Percentiles rank a stretch among this genome's conserved stretches.
Evolutionary conservation across 2,797 vertebrate species (phyloP).

Genomic region (Sphenopsis melanotis): DNA sequence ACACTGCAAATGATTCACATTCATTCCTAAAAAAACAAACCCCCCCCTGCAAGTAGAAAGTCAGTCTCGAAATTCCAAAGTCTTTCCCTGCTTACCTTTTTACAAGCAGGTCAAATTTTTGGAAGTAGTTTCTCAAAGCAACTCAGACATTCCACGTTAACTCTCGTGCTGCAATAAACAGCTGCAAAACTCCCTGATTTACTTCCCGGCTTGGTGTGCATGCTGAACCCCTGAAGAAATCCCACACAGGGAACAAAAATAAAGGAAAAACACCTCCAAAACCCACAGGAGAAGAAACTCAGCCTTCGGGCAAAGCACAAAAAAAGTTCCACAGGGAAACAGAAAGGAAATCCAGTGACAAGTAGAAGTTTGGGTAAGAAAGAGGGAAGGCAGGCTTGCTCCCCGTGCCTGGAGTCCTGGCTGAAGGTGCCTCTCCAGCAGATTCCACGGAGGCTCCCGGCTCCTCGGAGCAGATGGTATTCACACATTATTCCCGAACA

Average conservation of each 20-base stretch:
- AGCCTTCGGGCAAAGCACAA: conserved; percentile 45
- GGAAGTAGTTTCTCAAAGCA: conserved; percentile 44
- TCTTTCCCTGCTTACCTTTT: conserved; percentile 73
- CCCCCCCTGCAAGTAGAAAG: background rate
- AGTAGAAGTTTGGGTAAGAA: background rate
- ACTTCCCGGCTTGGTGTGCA: conserved; percentile 40
- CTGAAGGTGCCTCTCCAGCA: conserved; percentile 72
- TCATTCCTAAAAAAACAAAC: background rate
- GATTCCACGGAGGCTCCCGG: conserved; percentile 60
- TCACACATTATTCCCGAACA: conserved; percentile 75
- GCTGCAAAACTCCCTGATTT: conserved; percentile 73
- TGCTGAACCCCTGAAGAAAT: conserved; percentile 62
- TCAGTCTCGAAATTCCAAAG: background rate
- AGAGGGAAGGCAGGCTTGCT: conserved; percentile 1
- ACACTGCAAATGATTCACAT: background rate
- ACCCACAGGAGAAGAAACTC: background rate
- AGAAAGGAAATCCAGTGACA: conserved; percentile 6
- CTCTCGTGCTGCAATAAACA: conserved; percentile 71
- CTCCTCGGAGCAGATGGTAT: conserved; percentile 71
- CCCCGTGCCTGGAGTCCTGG: background rate
- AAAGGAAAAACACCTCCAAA: background rate
- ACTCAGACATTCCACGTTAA: conserved; percentile 70
- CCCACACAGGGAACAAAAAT: conserved; percentile 40
- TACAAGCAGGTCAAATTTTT: conserved; percentile 66
- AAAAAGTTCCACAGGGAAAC: conserved; percentile 51